Base-by-base conservation (phyloP, 2,113 vertebrate genomes). In the Sander lucioperca region DNA sequence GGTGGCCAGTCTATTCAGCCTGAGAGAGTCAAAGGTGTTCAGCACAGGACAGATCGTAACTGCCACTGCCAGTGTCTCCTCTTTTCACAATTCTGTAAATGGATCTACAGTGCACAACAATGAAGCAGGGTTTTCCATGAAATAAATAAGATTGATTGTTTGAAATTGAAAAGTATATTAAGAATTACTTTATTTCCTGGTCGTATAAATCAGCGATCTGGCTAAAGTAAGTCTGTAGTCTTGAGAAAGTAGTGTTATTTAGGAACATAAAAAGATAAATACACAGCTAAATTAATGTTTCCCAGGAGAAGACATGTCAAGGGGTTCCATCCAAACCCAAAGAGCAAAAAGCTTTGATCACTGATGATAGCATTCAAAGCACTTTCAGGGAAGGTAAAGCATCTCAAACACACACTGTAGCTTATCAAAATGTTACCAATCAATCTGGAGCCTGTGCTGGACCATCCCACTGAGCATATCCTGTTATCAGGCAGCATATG, bases 1-100 rank as follows among this genome's bases (percentile, higher is more conserved):
- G 79, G 84, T 82, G 86, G 82, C 80, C 82, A 86, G 67, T 58
- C 27, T 74, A 56, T 87, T 86, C 74, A 66, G 79, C 62, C 70
- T 50, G 66, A 85, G 56, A 58, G 61, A 84, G 76, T 83, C 74
- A 89, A 86, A 84, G 78, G 75, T 74, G 82, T 83, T 59, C 59
- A 57, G 54, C 30, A n/a, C 27, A 66, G 64, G 61, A 78, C 57
- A 50, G 51, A 72, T 58, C n/a, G 56, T 81, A 66, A 63, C 63
- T 74, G 33, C 33, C 33, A 33, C 33, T 6, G 71, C 47, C 62
- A 43, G 43, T 50, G 64, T 67, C 62, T 68, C 30, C 51, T 50
- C 79, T 71, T 81, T 85, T 83, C 53, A 84, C 23, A 36, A 5
- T 12, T 5, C 68, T 62, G 30, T 84, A 61, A 89, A 81, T 68